These are phyloP conservation scores for Microchrysa polita DNA, from an alignment of 2,888 invertebrate genomes.

Conservation along the genomic window DNA sequence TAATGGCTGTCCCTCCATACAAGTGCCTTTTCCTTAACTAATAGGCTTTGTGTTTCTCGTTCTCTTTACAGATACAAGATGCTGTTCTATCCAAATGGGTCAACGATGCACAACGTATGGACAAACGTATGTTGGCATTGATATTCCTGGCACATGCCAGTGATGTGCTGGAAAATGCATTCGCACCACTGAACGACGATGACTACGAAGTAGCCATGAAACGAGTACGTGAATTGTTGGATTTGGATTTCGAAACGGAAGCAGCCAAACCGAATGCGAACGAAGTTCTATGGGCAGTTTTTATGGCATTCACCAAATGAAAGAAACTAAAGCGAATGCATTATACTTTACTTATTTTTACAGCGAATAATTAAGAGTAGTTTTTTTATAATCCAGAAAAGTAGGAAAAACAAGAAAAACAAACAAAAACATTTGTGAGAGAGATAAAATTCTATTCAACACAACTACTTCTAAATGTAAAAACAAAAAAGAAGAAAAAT, in stretches of 20 bases:
- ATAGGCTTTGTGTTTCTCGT: no score
- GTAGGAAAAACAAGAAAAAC: conserved; percentile 12
- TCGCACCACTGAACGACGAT: conserved; percentile 95
- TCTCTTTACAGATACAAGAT: conserved; percentile 84
- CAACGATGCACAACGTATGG: conserved; percentile 97
- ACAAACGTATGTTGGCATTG: conserved; percentile 91
- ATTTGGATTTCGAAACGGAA: conserved; percentile 96
- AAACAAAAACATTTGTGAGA: no score
- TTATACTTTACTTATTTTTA: conserved; percentile 40
- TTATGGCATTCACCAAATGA: conserved; percentile 98
- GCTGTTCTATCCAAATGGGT: conserved; percentile 96
- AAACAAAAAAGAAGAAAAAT: no score
- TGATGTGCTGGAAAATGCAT: conserved; percentile 99
- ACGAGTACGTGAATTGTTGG: conserved; percentile 93
- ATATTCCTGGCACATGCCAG: conserved; percentile 97
- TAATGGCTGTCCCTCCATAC: conserved; percentile 59
- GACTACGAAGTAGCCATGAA: conserved; percentile 99
- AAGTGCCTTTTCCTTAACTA: neutral
- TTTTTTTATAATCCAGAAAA: conserved; percentile 31
- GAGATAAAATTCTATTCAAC: conserved; percentile 22
- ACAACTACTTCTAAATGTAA: conserved; percentile 31
- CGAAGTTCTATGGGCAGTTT: conserved; percentile 98
- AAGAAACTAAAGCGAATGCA: conserved; percentile 53
- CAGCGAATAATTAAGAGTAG: conserved; percentile 45
- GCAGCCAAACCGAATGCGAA: conserved; percentile 89